Conservation (phyloP, 2,888 invertebrate species). For the Caenorhabditis wallacei region DNA sequence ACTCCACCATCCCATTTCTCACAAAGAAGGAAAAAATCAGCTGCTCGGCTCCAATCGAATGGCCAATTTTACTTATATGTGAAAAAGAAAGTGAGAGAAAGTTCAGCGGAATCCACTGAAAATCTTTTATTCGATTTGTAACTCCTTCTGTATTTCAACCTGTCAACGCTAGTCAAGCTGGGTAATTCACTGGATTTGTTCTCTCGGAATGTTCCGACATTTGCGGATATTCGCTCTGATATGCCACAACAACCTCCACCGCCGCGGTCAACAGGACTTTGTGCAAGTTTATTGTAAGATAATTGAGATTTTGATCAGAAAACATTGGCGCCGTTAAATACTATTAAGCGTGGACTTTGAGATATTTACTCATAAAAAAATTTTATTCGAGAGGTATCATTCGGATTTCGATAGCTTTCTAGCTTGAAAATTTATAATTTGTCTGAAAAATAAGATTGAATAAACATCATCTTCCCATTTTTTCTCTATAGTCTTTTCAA, state of each 20-base stretch:
- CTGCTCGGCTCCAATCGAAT: conserved; percentile 22
- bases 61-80: conserved; percentile 17
- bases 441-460: neutral
- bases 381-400: neutral
- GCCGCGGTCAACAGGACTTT: neutral
- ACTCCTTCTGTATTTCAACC: neutral
- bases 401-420: neutral
- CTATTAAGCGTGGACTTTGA: neutral
- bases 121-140: neutral
- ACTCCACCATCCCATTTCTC: conserved; percentile 17
- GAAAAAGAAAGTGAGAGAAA: conserved; percentile 11
- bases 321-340: neutral
- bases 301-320: neutral
- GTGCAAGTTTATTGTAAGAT: conserved; percentile 5
- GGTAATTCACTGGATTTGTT: conserved; percentile 1
- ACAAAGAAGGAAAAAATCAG: conserved; percentile 5
- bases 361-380: neutral
- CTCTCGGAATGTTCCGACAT: conserved; percentile 7
- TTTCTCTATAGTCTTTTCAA: no score
- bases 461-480: no score
- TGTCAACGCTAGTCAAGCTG: neutral
- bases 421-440: neutral
- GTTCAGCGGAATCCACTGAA: conserved; percentile 22
- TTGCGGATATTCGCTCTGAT: conserved; percentile 8
- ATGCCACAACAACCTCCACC: neutral